These are phyloP conservation scores for Acronicta aceris DNA, from an alignment of 2,888 invertebrate species.

Conservation along the genomic window DNA sequence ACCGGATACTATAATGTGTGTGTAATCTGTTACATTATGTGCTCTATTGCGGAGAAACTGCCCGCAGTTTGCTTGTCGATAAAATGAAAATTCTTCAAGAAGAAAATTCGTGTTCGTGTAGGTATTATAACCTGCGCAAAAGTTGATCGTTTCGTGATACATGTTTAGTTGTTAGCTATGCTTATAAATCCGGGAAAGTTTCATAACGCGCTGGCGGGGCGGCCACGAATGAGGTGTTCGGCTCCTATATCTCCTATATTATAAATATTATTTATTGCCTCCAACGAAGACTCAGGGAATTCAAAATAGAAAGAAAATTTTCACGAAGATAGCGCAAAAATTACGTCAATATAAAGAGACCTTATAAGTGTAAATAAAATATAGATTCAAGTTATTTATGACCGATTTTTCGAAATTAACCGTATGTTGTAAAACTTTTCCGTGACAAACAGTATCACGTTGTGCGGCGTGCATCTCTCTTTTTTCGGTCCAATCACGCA, in stretches of 20 bases:
- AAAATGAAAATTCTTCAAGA: conserved; percentile 62
- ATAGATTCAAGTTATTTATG: conserved; percentile 6
- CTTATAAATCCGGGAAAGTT: conserved; percentile 72
- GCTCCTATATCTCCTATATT: conserved; percentile 65
- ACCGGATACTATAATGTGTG: conserved; percentile 42
- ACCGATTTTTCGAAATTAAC: not conserved
- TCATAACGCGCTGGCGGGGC: conserved; percentile 66
- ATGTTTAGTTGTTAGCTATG: conserved; percentile 61
- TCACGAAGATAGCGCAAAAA: conserved; percentile 39
- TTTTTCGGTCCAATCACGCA: conserved; percentile 43
- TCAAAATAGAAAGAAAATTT: conserved; percentile 60
- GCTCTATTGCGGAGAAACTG: conserved; percentile 34
- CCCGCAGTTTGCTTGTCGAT: conserved; percentile 45
- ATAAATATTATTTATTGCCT: conserved; percentile 76
- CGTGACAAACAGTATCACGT: conserved; percentile 7
- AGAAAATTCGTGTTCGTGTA: conserved; percentile 57
- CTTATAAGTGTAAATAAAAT: conserved; percentile 12
- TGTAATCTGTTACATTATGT: conserved; percentile 44
- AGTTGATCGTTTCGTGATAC: conserved; percentile 62
- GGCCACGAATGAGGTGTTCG: conserved; percentile 71
- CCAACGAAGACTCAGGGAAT: conserved; percentile 56
- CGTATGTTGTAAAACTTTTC: not conserved
- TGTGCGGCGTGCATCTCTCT: conserved; percentile 17
- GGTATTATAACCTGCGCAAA: conserved; percentile 49
- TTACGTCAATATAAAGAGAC: conserved; percentile 21